phyloP scores from a whole-genome alignment of 2,888 invertebrate genomes.

The Drosophila differens region DNA sequence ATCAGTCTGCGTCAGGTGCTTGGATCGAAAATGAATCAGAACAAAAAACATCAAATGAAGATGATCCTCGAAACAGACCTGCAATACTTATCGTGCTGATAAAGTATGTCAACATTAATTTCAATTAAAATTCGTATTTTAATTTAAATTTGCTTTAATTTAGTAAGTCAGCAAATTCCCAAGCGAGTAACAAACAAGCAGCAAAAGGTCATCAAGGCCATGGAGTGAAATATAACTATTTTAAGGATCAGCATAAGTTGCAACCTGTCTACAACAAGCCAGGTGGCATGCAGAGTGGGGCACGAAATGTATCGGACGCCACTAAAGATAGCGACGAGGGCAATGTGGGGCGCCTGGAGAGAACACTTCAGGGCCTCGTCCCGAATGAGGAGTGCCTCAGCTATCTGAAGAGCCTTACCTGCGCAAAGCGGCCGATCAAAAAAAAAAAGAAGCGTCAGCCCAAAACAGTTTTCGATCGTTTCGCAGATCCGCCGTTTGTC shows the following conservation, averaged over 20 bases:
- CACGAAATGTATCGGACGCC: background rate
- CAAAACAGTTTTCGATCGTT: slow-evolving; percentile 47
- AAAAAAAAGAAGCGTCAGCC: slow-evolving; percentile 13
- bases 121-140: background rate
- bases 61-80: background rate
- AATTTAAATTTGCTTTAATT: background rate
- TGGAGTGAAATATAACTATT: background rate
- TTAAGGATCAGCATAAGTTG: background rate
- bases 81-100: slow-evolving; percentile 38
- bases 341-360: slow-evolving; percentile 30
- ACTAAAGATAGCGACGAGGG: background rate
- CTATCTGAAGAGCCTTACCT: slow-evolving; percentile 15
- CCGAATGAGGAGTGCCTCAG: slow-evolving; percentile 39
- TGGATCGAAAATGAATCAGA: background rate
- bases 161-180: background rate
- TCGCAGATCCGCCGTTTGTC: slow-evolving; percentile 55
- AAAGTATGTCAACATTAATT: slow-evolving; percentile 15
- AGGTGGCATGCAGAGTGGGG: background rate
- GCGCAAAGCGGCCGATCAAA: background rate
- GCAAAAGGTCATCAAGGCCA: background rate
- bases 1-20: background rate
- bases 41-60: background rate
- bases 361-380: slow-evolving; percentile 22
- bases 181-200: too few relatives aligned
- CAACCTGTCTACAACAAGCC: background rate